phyloP scores from a whole-genome alignment of 2,797 vertebrate genomes.

The Pangasius mekongensis region DNA sequence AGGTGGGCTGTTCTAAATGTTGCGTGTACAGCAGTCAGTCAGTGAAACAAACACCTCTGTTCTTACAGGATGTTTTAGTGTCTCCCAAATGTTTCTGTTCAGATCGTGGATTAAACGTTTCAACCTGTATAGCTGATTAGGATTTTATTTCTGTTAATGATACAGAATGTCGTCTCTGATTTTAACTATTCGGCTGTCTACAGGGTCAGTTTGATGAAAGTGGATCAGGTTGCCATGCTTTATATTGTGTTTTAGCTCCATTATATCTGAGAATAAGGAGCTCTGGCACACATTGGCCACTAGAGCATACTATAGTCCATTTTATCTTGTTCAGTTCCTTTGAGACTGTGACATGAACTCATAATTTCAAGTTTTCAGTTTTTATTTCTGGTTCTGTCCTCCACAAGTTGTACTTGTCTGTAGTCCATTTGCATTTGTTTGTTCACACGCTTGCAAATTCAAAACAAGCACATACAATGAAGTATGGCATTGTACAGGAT shows the following conservation, averaged over 20 bases:
- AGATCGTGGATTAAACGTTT: neutral
- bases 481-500: neutral
- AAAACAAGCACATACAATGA: neutral
- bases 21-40: neutral
- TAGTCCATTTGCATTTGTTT: neutral
- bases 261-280: neutral
- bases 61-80: neutral
- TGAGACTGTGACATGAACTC: neutral
- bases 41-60: neutral
- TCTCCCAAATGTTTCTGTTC: neutral
- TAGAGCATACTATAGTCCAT: neutral
- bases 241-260: neutral
- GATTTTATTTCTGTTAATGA: neutral
- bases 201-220: neutral
- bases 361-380: neutral
- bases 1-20: neutral
- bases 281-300: neutral
- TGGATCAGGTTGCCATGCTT: neutral
- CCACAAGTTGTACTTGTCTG: neutral
- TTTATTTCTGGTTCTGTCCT: neutral
- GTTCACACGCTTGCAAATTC: neutral
- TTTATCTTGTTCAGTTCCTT: neutral
- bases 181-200: neutral
- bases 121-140: neutral
- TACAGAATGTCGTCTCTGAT: neutral